These are phyloP conservation scores for Agonum fuliginosum DNA, from an alignment of 2,888 invertebrate genomes.

Conservation along the genomic window DNA sequence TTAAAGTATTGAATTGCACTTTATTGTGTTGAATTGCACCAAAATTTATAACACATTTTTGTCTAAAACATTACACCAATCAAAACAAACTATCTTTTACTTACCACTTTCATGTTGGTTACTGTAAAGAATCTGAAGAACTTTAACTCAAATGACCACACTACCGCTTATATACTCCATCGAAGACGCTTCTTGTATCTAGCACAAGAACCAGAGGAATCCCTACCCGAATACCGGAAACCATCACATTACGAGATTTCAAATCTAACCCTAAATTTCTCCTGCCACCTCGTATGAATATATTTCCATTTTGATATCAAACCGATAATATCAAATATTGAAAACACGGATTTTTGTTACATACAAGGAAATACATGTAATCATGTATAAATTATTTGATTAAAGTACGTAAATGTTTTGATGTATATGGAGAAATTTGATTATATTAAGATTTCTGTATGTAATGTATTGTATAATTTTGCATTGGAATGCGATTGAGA, in stretches of 20 bases:
- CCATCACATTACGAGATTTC: background rate
- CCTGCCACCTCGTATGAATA: conserved; percentile 32
- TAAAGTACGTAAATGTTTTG: conserved; percentile 11
- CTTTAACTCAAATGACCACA: background rate
- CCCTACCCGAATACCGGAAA: conserved; percentile 24
- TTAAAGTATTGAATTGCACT: too few species aligned
- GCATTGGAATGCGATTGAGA: background rate
- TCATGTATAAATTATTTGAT: conserved; percentile 32
- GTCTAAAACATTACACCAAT: background rate
- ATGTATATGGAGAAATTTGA: conserved; percentile 32
- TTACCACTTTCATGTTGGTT: conserved; percentile 50
- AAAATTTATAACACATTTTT: too few species aligned
- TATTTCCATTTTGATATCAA: conserved; percentile 33
- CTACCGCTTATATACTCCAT: conserved; percentile 27
- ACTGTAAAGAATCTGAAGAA: conserved; percentile 20
- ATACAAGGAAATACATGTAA: conserved; percentile 1
- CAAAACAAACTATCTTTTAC: background rate
- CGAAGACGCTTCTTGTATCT: conserved; percentile 2
- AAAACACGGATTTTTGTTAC: conserved; percentile 7
- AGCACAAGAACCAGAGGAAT: conserved; percentile 1
- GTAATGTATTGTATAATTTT: conserved; percentile 26
- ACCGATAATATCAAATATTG: background rate
- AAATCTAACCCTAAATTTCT: conserved; percentile 51
- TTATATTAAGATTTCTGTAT: conserved; percentile 35
- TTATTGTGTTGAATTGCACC: too few species aligned